Evolutionary conservation across 2,113 vertebrate species (phyloP).

Genomic region (Dicentrarchus labrax): DNA sequence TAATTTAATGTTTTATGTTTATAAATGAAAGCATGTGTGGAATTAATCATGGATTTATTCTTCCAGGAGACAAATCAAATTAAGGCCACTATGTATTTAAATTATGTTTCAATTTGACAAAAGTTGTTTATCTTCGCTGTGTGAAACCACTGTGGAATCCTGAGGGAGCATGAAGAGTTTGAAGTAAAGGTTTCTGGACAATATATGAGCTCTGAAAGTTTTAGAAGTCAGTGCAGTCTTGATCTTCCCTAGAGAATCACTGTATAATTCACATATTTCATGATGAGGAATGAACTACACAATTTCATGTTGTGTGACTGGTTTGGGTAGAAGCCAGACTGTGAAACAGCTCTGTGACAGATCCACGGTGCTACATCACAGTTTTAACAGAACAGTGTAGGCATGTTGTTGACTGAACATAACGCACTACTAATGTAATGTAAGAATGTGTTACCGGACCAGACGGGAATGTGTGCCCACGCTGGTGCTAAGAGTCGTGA

Average conservation of each 20-base stretch:
- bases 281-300: slow-evolving; percentile 50
- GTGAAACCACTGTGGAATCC: slow-evolving; percentile 80
- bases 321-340: slow-evolving; percentile 86
- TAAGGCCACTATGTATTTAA: slow-evolving; percentile 78
- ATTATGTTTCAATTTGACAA: slow-evolving; percentile 84
- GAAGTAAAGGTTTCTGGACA: slow-evolving; percentile 79
- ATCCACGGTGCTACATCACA: slow-evolving; percentile 67
- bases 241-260: slow-evolving; percentile 36
- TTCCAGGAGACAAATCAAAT: slow-evolving; percentile 67
- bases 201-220: slow-evolving; percentile 70
- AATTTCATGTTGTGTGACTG: slow-evolving; percentile 74
- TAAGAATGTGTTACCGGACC: slow-evolving; percentile 81
- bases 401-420: slow-evolving; percentile 85
- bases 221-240: slow-evolving; percentile 18
- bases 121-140: slow-evolving; percentile 86
- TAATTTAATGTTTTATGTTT: slow-evolving; percentile 15
- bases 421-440: slow-evolving; percentile 74
- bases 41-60: slow-evolving; percentile 15
- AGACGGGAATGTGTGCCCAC: slow-evolving; percentile 84
- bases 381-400: slow-evolving; percentile 69
- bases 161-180: slow-evolving; percentile 82
- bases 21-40: slow-evolving; percentile 5
- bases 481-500: slow-evolving; percentile 85
- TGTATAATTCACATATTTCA: slow-evolving; percentile 60
- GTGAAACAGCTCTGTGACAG: slow-evolving; percentile 72